Base-by-base conservation (phyloP, 2,888 invertebrate species). In the Ctena decussata region DNA sequence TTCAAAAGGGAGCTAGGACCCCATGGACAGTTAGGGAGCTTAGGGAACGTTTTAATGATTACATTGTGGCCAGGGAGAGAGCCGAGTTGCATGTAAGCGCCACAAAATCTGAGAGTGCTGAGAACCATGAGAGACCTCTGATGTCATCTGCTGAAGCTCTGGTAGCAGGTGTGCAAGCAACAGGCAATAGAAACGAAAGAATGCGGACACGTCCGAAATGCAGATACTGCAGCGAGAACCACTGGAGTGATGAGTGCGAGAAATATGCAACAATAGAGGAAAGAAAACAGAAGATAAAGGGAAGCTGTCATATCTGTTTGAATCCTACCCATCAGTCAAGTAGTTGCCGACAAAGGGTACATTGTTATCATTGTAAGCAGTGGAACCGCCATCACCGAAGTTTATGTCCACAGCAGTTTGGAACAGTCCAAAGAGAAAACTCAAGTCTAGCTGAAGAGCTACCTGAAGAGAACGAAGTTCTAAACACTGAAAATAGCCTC, bases 401-500 rank as follows among this genome's bases (percentile, higher is more conserved):
- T 69, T 30, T 69, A 12, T 69, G 69, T n/a, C 69, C 69, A 30
- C 24, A 15, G 21, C 6, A 69, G 37, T 69, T 69, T 37, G n/a
- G 8, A 27, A 11, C 21, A 24, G 32, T n/a, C 5, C n/a, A 27
- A 11, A 69, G 21, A 6, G 69, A 69, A 70, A 24, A 18, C 3
- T 32, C 70, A 8, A 32, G 35, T 35, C 35, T 70, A 24, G 70
- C 35, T 8, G 35, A 70, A 24, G 70, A 70, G 41, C 70, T 70
- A 18, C 41, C n/a, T 35, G 24, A 6, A 11, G 70, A 70, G 6
- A 18, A 70, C n/a, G 70, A 70, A n/a, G 12, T 12, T 2, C 3
- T 15, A 12, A 53, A 15, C n/a, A 70, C 32, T 46, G 80, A 80
- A 70, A 80, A 46, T 76, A 76, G 60, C 41, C 74, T 80, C 76